Conservation (phyloP, 2,888 invertebrate species). For the Coenonympha glycerion region DNA sequence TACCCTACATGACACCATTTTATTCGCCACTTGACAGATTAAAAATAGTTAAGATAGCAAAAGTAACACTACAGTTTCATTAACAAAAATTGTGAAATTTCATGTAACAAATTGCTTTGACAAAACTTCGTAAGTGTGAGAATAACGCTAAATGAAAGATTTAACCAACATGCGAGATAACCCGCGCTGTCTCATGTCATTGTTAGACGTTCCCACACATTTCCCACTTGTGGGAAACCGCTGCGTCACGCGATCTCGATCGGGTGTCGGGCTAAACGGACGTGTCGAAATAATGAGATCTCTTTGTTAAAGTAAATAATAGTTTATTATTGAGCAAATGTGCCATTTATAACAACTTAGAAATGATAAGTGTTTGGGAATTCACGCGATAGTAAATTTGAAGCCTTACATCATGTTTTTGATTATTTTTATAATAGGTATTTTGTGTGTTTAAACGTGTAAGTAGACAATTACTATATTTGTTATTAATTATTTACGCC, state of each 20-base stretch:
- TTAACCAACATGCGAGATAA: slow-evolving; percentile 18
- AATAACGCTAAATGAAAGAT: slow-evolving; percentile 17
- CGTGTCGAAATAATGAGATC: slow-evolving; percentile 10
- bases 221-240: slow-evolving; percentile 19
- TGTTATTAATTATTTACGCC: no score
- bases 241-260: slow-evolving; percentile 20
- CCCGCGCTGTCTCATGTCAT: slow-evolving; percentile 16
- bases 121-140: slow-evolving; percentile 22
- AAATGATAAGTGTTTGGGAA: no score
- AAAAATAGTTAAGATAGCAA: no score
- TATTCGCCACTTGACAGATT: no score
- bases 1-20: no score
- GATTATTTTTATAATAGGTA: no score
- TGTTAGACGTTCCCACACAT: slow-evolving; percentile 24
- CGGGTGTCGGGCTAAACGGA: slow-evolving; percentile 6
- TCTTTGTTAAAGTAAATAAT: slow-evolving; percentile 6
- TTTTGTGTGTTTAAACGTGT: no score
- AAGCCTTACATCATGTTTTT: no score
- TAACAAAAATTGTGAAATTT: neutral
- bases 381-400: no score
- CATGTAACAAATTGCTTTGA: neutral
- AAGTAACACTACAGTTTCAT: no score
- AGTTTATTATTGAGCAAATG: neutral
- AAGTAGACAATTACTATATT: no score
- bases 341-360: neutral